Percentiles rank a stretch among this genome's conserved stretches.
Evolutionary conservation across 2,888 invertebrate species (phyloP).

Genomic region (Pyrochroa serraticornis): DNA sequence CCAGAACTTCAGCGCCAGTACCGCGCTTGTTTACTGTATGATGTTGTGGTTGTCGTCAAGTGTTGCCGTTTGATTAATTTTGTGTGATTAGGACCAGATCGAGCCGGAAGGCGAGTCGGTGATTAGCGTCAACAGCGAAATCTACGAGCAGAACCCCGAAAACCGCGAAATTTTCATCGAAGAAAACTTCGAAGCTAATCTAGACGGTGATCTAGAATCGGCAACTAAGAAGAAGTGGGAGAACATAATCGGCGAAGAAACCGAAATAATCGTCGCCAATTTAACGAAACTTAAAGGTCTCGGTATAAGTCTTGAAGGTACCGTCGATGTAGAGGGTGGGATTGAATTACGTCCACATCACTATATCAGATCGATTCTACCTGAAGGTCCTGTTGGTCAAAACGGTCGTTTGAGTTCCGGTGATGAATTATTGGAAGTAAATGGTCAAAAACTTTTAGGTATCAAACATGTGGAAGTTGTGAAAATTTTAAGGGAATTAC

Average conservation of each 20-base stretch:
- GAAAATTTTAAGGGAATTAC: slow-evolving; percentile 90
- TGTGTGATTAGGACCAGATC: slow-evolving; percentile 59
- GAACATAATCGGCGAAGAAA: slow-evolving; percentile 77
- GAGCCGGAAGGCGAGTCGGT: slow-evolving; percentile 82
- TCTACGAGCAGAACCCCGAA: slow-evolving; percentile 62
- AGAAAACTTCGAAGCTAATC: slow-evolving; percentile 57
- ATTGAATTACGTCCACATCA: slow-evolving; percentile 98
- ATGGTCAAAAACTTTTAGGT: slow-evolving; percentile 89
- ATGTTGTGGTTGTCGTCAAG: too few species aligned
- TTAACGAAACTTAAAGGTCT: slow-evolving; percentile 88
- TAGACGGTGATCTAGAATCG: slow-evolving; percentile 60
- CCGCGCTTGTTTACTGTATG: too few species aligned
- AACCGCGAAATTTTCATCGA: slow-evolving; percentile 57
- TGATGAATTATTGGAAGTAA: slow-evolving; percentile 96
- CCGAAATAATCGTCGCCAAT: slow-evolving; percentile 90
- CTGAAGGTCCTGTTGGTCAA: slow-evolving; percentile 94
- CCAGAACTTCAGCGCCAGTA: too few species aligned
- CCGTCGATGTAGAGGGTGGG: slow-evolving; percentile 97
- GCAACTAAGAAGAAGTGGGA: slow-evolving; percentile 82
- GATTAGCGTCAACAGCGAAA: slow-evolving; percentile 79
- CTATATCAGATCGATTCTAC: slow-evolving; percentile 94
- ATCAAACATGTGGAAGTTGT: slow-evolving; percentile 97
- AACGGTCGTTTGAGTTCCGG: slow-evolving; percentile 91
- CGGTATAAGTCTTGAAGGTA: slow-evolving; percentile 97
- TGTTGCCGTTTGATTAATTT: not conserved